Evolutionary conservation across 2,113 vertebrate species (phyloP), one percentile per base, ranked within the genome.

Genomic region (Trichomycterus rosablanca): DNA sequence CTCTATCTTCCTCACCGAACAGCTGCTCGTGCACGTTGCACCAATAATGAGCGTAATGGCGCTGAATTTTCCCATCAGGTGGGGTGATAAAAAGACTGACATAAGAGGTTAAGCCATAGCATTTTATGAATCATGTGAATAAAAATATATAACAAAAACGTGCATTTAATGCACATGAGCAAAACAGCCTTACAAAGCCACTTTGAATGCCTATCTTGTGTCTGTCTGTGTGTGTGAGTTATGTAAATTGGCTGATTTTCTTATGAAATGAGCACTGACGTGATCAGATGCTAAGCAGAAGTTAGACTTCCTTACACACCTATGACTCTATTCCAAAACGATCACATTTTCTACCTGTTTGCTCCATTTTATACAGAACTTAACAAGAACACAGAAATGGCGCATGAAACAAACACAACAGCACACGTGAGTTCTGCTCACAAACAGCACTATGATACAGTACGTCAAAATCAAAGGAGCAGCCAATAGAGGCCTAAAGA

Each of bases 221-320:
- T 19, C 7, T 51, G 46, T 62, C 18, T 42, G 28, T 49, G 59
- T 19, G 7, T 50, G 62, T n/a, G 46, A 39, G 22, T 55, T 46
- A 73, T 73, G 66, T 60, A 73, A 73, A 73, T 73, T 43, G 23
- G 32, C 51, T 65, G 10, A 73, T 73, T 73, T 73, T 57, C 57
- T 62, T 60, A 62, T 73, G 45, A 73, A 73, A 73, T 73, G 56
- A 68, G 45, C 43, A 49, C 32, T 39, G 60, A 43, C 50, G 44
- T 51, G 57, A 51, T 50, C 19, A 1, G 30, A 32, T 48, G n/a
- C 35, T 63, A 42, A 63, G 52, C 37, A 42, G 22, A 57, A 39
- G 6, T 60, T 11, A 19, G 40, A 39, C 10, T 49, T 10, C 19
- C 12, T 30, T 28, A 56, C 35, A 43, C 3, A 63, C 9, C 11